Conservation (phyloP, 2,797 vertebrate species). For the Jordanella pulchra region DNA sequence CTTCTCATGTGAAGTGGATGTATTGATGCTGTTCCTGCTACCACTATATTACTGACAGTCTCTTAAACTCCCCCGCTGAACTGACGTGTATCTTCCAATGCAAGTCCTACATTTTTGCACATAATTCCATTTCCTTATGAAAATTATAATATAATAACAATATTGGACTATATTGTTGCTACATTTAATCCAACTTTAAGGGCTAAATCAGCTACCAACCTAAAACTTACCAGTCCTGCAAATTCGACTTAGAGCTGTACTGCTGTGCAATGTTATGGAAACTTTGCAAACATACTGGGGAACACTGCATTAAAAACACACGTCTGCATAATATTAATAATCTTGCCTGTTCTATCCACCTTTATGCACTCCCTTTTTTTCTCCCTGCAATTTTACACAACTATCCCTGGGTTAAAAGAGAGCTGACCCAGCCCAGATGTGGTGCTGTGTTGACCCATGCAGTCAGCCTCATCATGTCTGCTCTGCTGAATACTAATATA, state of each 20-base stretch:
- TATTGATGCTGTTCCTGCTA: conserved; percentile 40
- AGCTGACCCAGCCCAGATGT: conserved; percentile 71
- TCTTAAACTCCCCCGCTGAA: conserved; percentile 20
- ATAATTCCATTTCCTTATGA: not conserved
- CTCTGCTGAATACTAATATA: conserved; percentile 76
- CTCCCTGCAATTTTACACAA: conserved; percentile 43
- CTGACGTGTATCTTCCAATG: conserved; percentile 5
- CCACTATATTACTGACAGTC: conserved; percentile 34
- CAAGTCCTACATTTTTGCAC: not conserved
- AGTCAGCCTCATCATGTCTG: conserved; percentile 48
- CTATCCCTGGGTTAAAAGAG: conserved; percentile 48
- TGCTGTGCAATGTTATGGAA: not conserved
- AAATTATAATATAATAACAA: not conserved
- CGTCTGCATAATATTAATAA: conserved; percentile 5
- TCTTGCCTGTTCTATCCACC: conserved; percentile 19
- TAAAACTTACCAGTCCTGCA: conserved; percentile 1
- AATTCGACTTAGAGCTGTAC: not conserved
- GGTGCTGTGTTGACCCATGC: conserved; percentile 63
- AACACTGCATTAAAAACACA: not conserved
- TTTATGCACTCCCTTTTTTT: conserved; percentile 21
- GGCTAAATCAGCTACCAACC: not conserved
- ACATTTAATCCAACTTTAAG: not conserved
- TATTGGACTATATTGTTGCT: not conserved
- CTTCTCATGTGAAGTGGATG: conserved; percentile 31
- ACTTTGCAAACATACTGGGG: not conserved